Conservation (phyloP, 2,888 invertebrate genomes). For the Drosophila mimetica region DNA sequence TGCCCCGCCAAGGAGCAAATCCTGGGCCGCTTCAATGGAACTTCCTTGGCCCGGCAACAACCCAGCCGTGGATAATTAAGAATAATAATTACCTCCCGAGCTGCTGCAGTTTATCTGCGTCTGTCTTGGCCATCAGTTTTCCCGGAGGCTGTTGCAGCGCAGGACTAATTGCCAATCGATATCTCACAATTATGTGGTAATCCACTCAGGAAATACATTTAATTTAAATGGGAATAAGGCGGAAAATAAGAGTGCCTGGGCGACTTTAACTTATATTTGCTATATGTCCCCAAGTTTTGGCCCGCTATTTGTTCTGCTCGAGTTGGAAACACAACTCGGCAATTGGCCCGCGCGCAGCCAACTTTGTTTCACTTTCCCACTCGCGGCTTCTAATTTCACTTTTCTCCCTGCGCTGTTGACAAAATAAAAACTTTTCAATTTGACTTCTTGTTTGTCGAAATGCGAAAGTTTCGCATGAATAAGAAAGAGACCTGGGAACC, state of each 20-base stretch:
- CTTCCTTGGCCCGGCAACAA: slow-evolving; percentile 2
- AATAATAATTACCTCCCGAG: slow-evolving; percentile 59
- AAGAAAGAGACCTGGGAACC: slow-evolving; percentile 35
- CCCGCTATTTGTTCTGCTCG: slow-evolving; percentile 37
- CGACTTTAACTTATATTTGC: slow-evolving; percentile 26
- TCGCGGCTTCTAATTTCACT: slow-evolving; percentile 53
- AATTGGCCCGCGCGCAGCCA: slow-evolving; percentile 33
- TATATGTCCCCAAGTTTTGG: slow-evolving; percentile 12
- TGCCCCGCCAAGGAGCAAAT: slow-evolving; percentile 43
- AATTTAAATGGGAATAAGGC: slow-evolving; percentile 11
- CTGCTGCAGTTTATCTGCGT: slow-evolving; percentile 45
- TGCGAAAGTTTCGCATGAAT: slow-evolving; percentile 52
- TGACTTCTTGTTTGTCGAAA: slow-evolving; percentile 50
- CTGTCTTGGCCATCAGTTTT: slow-evolving; percentile 33
- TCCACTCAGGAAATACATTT: background rate
- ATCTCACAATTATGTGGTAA: slow-evolving; percentile 20
- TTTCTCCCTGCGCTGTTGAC: slow-evolving; percentile 22
- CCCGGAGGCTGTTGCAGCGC: background rate
- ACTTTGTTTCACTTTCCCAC: slow-evolving; percentile 46
- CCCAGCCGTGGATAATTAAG: slow-evolving; percentile 54
- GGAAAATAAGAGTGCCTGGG: background rate
- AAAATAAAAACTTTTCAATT: slow-evolving; percentile 67
- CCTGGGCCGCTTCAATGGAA: slow-evolving; percentile 11
- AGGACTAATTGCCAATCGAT: slow-evolving; percentile 32
- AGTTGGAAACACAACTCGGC: slow-evolving; percentile 34